Evolutionary conservation across 2,113 vertebrate genomes (phyloP), one percentile per base, ranked within the genome.

Genomic region (Haliaeetus leucogaster): DNA sequence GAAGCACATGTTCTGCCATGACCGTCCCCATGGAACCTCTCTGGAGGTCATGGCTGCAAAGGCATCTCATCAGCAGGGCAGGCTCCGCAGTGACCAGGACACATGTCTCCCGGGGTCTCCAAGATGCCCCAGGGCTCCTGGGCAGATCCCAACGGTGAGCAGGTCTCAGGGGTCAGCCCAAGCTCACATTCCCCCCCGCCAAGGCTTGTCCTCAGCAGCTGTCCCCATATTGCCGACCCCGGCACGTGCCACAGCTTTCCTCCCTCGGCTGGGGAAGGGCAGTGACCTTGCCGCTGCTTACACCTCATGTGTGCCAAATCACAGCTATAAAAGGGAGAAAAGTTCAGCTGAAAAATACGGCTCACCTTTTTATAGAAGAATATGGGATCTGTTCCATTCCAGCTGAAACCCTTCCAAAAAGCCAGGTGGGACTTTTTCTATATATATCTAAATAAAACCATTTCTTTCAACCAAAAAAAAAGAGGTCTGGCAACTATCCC

Each of bases 351-450:
- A 53, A 89, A 94, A 95, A 53, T 7, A 74, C 25, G 1, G 52
- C 78, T 96, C 48, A 94, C 74, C 63, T 91, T 95, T 96, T 79
- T 87, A 72, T 67, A 83, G 82, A 82, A 88, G 58, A 82, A 48
- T 9, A 94, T 16, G 32, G 52, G 55, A 52, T 88, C 65, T 68
- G 47, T 59, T 72, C 86, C 23, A 47, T 56, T 56, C 72, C 68
- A 56, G 72, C 47, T 95, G 93, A 97, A 96, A 89, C 67, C 38
- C 30, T 94, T 96, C 93, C 93, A 96, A 81, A 97, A 85, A 67
- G 27, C 85, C 87, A 94, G 85, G 94, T 92, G 93, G 82, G 77
- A 62, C 63, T 68, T 95, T 42, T 71, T 86, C 30, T 87, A 80
- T 55, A 72, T 53, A 55, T 68, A 53, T 53, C 27, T 86, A 95